Percentiles rank a stretch among this genome's conserved stretches.
Conservation (phyloP, 53 echinoderm and acorn worm species). For the Patiria pectinifera region DNA sequence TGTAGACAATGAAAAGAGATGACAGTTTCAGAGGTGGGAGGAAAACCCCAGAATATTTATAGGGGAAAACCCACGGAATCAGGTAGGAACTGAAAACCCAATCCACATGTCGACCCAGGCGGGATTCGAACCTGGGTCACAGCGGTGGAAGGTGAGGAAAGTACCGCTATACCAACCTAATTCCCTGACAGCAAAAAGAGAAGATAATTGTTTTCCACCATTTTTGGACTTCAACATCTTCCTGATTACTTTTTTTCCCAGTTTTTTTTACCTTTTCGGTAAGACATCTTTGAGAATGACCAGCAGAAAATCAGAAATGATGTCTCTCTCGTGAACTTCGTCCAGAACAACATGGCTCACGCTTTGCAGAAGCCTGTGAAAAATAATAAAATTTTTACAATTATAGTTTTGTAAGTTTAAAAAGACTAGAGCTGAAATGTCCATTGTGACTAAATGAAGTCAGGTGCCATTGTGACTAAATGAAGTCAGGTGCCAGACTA, state of each 20-base stretch:
- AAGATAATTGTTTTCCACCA: neutral
- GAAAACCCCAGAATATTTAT: too few relatives aligned
- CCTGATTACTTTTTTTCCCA: neutral
- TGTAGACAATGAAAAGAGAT: too few relatives aligned
- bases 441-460: neutral
- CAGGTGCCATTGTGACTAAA: neutral
- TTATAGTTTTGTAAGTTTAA: neutral
- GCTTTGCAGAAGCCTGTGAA: slow-evolving; percentile 70
- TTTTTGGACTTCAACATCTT: neutral
- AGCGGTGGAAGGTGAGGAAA: neutral
- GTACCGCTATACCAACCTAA: too few relatives aligned
- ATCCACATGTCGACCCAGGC: too few relatives aligned
- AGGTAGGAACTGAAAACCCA: too few relatives aligned
- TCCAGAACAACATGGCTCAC: slow-evolving; percentile 91
- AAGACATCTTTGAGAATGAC: slow-evolving; percentile 85
- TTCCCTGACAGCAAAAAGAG: too few relatives aligned
- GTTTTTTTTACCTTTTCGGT: slow-evolving; percentile 68
- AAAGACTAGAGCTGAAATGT: neutral
- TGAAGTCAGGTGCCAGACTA: neutral
- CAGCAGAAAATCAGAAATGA: slow-evolving; percentile 90
- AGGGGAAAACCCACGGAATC: too few relatives aligned
- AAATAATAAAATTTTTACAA: neutral
- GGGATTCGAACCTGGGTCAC: too few relatives aligned
- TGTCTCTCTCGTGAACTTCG: slow-evolving; percentile 93
- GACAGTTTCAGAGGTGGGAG: too few relatives aligned